These are phyloP conservation scores for Pseudachorutes palmiensis DNA, from an alignment of 1,140 invertebrate genomes.

Conservation along the genomic window DNA sequence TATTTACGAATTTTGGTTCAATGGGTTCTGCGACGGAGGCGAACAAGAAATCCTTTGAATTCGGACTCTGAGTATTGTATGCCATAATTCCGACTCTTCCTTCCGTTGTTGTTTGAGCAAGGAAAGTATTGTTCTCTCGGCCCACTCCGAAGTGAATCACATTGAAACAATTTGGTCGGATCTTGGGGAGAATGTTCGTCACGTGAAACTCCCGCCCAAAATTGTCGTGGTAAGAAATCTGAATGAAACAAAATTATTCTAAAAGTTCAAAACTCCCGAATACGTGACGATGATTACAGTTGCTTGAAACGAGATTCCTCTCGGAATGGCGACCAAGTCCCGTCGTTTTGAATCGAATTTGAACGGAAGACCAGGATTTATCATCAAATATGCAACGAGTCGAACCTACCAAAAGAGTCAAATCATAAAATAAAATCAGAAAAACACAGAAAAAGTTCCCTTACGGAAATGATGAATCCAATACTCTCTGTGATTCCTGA, in stretches of 20 bases:
- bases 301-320: constrained; percentile 44
- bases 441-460: not conserved
- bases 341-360: constrained; percentile 37
- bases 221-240: constrained; percentile 44
- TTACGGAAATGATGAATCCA: not conserved
- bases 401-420: constrained; percentile 44
- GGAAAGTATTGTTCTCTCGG: constrained; percentile 42
- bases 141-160: constrained; percentile 42
- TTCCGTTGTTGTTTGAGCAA: constrained; percentile 17
- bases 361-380: constrained; percentile 40
- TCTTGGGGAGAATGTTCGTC: constrained; percentile 42
- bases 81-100: constrained; percentile 5
- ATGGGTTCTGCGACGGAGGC: not conserved
- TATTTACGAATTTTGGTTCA: not conserved
- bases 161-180: constrained; percentile 46
- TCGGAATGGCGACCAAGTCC: constrained; percentile 41
- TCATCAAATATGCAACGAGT: constrained; percentile 46
- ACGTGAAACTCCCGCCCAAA: constrained; percentile 45
- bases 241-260: not conserved
- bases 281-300: constrained; percentile 32
- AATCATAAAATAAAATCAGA: constrained; percentile 18
- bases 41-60: not conserved
- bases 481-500: not conserved
- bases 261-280: not conserved
- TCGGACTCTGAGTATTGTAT: not conserved